These are phyloP conservation scores for Caracal caracal DNA, from an alignment of 2,113 vertebrate species.

Conservation along the genomic window DNA sequence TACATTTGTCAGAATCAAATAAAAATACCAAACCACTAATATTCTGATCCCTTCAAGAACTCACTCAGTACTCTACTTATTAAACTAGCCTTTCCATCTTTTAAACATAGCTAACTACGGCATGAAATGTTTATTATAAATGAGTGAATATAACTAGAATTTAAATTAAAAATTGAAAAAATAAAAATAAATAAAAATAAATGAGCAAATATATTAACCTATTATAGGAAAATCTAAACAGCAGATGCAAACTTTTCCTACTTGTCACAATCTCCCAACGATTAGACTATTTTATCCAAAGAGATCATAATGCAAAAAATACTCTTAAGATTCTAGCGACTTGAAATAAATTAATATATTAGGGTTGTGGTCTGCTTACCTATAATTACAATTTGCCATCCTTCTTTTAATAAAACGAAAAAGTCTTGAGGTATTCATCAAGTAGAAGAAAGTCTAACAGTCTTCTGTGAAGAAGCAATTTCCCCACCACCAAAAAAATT, in stretches of 20 bases:
- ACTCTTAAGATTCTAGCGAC: neutral
- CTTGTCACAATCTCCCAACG: conserved; percentile 4
- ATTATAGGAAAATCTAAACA: conserved; percentile 4
- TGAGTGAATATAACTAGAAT: neutral
- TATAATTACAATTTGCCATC: conserved; percentile 34
- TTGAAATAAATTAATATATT: conserved; percentile 47
- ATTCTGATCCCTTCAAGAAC: neutral
- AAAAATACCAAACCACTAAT: conserved; percentile 29
- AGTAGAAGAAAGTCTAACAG: neutral
- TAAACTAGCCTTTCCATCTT: neutral
- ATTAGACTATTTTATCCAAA: conserved; percentile 1
- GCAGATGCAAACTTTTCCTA: neutral
- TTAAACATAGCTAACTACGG: neutral
- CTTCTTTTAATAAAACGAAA: conserved; percentile 24
- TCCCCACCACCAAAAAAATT: neutral
- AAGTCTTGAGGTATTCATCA: neutral
- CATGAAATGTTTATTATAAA: conserved; percentile 42
- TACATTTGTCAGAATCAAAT: conserved; percentile 43
- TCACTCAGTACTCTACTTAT: neutral
- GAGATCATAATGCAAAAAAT: neutral
- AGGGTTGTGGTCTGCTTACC: neutral
- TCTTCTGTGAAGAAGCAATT: neutral
- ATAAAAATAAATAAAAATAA: conserved; percentile 6
- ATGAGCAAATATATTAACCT: neutral
- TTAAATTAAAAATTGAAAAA: too few species aligned